Evolutionary conservation across 1,140 invertebrate species (phyloP).

Genomic region (Tetragonula clypearis): DNA sequence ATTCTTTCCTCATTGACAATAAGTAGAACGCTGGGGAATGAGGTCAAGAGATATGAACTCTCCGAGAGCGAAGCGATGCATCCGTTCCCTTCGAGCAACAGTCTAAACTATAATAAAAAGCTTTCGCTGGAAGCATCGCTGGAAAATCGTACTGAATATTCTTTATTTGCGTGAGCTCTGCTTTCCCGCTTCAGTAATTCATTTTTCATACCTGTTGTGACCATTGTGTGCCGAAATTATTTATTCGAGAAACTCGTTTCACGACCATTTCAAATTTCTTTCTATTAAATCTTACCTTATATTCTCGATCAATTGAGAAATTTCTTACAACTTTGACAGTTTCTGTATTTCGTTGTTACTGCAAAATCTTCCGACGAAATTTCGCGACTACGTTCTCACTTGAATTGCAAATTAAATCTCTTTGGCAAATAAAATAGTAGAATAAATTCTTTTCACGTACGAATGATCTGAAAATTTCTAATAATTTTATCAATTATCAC

Average conservation of each 20-base stretch:
- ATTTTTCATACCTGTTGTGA: not conserved
- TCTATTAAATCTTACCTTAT: too few relatives aligned
- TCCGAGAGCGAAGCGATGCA: not conserved
- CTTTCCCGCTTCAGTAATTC: not conserved
- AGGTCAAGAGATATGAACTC: conserved; percentile 46
- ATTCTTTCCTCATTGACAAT: conserved; percentile 42
- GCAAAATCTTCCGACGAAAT: not conserved
- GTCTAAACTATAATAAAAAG: not conserved
- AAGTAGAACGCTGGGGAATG: conserved; percentile 31
- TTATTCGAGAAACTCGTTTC: too few relatives aligned
- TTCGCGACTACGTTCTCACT: too few relatives aligned
- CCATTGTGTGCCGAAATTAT: too few relatives aligned
- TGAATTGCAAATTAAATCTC: too few relatives aligned
- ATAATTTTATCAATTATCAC: not conserved
- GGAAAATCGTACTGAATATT: not conserved
- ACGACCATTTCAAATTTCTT: too few relatives aligned
- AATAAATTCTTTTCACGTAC: not conserved
- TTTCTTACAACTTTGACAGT: too few relatives aligned
- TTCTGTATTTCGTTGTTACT: not conserved
- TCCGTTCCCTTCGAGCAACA: not conserved
- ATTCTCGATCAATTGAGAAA: too few relatives aligned
- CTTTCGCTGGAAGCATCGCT: not conserved
- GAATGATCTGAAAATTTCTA: not conserved
- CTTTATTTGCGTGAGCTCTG: not conserved
- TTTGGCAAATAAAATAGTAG: too few relatives aligned